These are phyloP conservation scores for Cheilosia variabilis DNA, from an alignment of 2,888 invertebrate genomes.

Conservation along the genomic window DNA sequence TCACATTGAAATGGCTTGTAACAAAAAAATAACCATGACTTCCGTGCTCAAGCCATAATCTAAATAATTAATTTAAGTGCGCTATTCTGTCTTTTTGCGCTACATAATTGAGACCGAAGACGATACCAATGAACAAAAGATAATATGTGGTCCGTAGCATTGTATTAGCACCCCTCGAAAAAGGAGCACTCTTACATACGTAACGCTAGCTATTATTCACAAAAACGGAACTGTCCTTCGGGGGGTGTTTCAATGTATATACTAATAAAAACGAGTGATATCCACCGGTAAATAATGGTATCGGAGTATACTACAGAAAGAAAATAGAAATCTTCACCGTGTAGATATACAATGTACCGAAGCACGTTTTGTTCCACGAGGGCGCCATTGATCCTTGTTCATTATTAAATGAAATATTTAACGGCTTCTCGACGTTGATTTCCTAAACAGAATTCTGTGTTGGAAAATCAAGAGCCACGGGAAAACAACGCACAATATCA, in stretches of 20 bases:
- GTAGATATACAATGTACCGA: neutral
- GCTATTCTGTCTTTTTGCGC: neutral
- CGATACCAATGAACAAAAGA: neutral
- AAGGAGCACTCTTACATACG: neutral
- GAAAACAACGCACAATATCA: neutral
- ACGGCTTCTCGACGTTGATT: slow-evolving; percentile 12
- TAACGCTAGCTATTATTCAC: neutral
- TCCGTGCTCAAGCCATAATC: neutral
- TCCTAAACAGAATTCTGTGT: neutral
- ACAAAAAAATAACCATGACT: neutral
- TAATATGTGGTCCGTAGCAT: neutral
- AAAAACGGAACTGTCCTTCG: slow-evolving; percentile 8
- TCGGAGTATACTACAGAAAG: neutral
- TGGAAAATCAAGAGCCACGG: neutral
- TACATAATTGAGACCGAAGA: slow-evolving; percentile 14
- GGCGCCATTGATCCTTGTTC: slow-evolving; percentile 35
- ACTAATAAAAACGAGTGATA: slow-evolving; percentile 6
- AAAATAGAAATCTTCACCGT: neutral
- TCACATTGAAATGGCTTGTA: neutral
- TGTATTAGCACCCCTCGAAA: slow-evolving; percentile 1
- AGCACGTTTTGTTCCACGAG: neutral
- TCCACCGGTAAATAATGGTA: neutral
- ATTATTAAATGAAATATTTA: slow-evolving; percentile 49
- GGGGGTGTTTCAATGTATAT: neutral
- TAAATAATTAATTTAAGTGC: slow-evolving; percentile 12